Evolutionary conservation across 1,140 invertebrate species (phyloP), one percentile per base, ranked within the genome.

Genomic region (Homarus americanus): DNA sequence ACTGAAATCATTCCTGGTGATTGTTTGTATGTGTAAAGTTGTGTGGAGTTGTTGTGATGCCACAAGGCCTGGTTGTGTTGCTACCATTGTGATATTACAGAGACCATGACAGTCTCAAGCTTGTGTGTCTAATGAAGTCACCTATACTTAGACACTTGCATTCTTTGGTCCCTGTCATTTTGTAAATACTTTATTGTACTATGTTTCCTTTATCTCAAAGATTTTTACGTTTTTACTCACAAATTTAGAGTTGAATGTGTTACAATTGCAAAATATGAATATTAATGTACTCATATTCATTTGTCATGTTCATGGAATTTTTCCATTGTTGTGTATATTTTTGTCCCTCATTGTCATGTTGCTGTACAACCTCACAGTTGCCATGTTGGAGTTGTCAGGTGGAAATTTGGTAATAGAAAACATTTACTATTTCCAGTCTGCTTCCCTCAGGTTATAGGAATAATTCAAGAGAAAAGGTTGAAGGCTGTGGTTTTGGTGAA

Each of bases 141-240:
- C 36, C 88, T 34, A 84, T 40, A 78, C n/a, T 73, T 90, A 90
- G 88, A 53, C 88, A 90, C 88, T 83, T 58, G 73, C 34, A 90
- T 58, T 76, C 79, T 90, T 90, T 76, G 88, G 88, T 90, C 88
- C 82, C 88, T 90, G 88, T 90, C 88, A 90, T 90, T 90, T 82
- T 90, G 88, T 90, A 90, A 90, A 90, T 90, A 90, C 44, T 83
- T 80, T 82, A 80, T 66, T 83, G 63, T 89, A 80, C 36, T 76
- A 44, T 58, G 88, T 90, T 82, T 63, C 73, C 86, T 80, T 88
- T 80, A 90, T 90, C 88, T 90, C 88, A 90, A 87, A 87, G 88
- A 90, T 90, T 90, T 90, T 90, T 90, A 90, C 82, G 88, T 90
- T 90, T 90, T 90, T 90, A 90, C 88, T 90, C 78, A 90, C 80